Evolutionary conservation across 2,888 invertebrate species (phyloP).

Genomic region (Yponomeuta malinellus): DNA sequence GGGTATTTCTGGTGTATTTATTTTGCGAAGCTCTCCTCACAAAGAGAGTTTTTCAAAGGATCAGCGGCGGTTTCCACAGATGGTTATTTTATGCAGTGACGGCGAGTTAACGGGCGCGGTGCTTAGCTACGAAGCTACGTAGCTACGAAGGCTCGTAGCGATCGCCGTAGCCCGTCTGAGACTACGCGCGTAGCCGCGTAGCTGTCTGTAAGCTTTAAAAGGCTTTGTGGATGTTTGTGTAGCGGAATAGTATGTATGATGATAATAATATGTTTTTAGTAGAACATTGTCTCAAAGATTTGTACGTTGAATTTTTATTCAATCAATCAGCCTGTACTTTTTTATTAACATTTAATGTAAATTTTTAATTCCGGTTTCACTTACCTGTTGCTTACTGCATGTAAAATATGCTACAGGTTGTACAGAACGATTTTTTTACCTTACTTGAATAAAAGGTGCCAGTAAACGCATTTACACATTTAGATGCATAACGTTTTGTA

Average conservation of each 20-base stretch:
- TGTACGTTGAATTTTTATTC: no score
- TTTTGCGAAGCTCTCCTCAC: conserved; percentile 33
- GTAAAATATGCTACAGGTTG: neutral
- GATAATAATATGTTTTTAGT: no score
- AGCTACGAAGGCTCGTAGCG: conserved; percentile 22
- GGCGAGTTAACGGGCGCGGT: conserved; percentile 59
- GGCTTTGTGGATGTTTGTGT: neutral
- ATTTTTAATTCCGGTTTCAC: neutral
- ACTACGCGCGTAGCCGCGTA: conserved; percentile 24
- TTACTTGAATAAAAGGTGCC: neutral
- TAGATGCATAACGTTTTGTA: no score
- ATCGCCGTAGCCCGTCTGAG: conserved; percentile 13
- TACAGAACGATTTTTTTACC: neutral
- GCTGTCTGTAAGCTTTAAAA: conserved; percentile 1
- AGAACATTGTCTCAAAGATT: no score
- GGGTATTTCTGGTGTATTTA: neutral
- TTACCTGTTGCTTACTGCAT: neutral
- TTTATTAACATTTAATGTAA: no score
- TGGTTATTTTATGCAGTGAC: conserved; percentile 74
- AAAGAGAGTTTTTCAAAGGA: conserved; percentile 70
- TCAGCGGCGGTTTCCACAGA: conserved; percentile 63
- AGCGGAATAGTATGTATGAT: neutral
- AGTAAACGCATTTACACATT: no score
- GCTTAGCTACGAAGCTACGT: conserved; percentile 28
- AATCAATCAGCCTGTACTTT: no score